Evolutionary conservation across 2,113 vertebrate species (phyloP).

Genomic region (Alouatta palliata): DNA sequence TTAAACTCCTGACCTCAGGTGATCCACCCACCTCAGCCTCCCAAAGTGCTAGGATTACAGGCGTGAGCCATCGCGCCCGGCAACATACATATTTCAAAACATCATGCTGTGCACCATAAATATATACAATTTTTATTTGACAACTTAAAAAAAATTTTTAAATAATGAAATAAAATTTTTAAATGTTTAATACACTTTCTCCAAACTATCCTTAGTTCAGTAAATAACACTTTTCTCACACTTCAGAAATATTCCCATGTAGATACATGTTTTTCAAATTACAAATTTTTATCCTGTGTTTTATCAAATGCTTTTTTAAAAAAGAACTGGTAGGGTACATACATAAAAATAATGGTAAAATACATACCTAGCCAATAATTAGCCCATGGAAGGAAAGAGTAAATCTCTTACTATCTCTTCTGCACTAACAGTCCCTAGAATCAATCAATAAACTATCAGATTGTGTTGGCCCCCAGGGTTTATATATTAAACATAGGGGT

Average conservation of each 20-base stretch:
- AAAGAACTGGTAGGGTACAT: background rate
- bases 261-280: background rate
- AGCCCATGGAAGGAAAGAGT: background rate
- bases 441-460: constrained; percentile 11
- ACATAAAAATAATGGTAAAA: constrained; percentile 23
- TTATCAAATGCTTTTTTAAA: constrained; percentile 34
- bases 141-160: background rate
- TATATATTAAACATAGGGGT: background rate
- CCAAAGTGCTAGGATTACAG: too few relatives aligned
- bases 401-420: constrained; percentile 26
- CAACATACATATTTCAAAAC: background rate
- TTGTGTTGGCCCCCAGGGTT: background rate
- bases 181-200: background rate
- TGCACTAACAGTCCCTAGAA: background rate
- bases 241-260: constrained; percentile 24
- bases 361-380: background rate
- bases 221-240: constrained; percentile 46
- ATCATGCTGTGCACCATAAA: background rate
- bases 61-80: too few relatives aligned
- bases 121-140: background rate
- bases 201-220: constrained; percentile 1
- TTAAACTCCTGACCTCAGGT: too few relatives aligned
- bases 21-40: too few relatives aligned
- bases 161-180: background rate
- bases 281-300: background rate